A percentile compares a stretch with the other conserved stretches of the same genome.
phyloP scores from a whole-genome alignment of 2,888 invertebrate genomes.

The Pollenia labialis region DNA sequence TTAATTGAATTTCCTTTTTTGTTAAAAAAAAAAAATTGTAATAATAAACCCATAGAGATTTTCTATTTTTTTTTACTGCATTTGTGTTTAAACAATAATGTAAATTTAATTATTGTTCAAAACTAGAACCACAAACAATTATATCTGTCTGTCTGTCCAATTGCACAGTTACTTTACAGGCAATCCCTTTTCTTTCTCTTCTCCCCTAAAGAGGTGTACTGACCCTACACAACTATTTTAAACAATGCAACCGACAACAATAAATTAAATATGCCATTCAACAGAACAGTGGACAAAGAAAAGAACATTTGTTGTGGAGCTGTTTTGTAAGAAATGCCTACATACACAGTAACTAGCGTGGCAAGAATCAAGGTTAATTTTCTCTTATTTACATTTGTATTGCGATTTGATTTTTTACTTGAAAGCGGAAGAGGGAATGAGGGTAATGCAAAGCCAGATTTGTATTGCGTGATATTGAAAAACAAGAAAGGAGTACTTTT shows the following conservation, averaged over 20 bases:
- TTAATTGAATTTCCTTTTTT: constrained; percentile 60
- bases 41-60: constrained; percentile 40
- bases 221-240: neutral
- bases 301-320: constrained; percentile 9
- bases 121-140: neutral
- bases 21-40: neutral
- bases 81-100: neutral
- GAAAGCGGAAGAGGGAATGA: neutral
- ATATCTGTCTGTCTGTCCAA: constrained; percentile 1
- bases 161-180: neutral
- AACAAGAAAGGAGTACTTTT: constrained; percentile 3
- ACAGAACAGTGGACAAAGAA: constrained; percentile 7
- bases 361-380: constrained; percentile 61
- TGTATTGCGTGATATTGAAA: neutral
- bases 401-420: neutral
- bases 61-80: neutral
- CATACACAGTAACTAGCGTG: neutral
- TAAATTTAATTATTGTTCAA: constrained; percentile 37
- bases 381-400: constrained; percentile 16
- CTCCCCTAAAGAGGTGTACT: neutral
- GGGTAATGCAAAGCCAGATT: constrained; percentile 8
- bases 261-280: constrained; percentile 13
- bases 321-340: constrained; percentile 38
- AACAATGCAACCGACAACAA: neutral
- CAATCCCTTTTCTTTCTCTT: neutral